phyloP scores from a whole-genome alignment of 2,888 invertebrate species.

The Drosophila limbata region DNA sequence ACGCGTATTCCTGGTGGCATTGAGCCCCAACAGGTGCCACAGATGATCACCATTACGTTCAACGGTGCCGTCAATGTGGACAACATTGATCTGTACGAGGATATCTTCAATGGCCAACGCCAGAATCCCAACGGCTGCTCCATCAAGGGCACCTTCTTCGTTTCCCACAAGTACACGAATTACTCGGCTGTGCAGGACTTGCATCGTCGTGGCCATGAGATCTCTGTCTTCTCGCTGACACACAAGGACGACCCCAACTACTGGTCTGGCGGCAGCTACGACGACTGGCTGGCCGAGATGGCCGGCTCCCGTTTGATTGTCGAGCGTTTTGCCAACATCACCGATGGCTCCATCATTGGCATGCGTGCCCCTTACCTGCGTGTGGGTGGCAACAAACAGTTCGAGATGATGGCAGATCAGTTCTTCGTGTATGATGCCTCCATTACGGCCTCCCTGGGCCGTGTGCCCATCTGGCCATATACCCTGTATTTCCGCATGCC shows the following conservation, averaged over 20 bases:
- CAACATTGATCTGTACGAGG: conserved; percentile 96
- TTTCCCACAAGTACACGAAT: conserved; percentile 96
- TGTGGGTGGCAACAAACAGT: conserved; percentile 97
- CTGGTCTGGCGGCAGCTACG: conserved; percentile 94
- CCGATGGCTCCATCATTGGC: conserved; percentile 95
- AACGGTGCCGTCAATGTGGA: conserved; percentile 97
- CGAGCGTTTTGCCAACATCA: conserved; percentile 96
- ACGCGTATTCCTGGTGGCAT: conserved; percentile 94
- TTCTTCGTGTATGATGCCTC: conserved; percentile 98
- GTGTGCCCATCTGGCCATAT: conserved; percentile 98
- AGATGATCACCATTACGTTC: conserved; percentile 97
- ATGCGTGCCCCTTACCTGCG: conserved; percentile 95
- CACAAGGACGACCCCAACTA: conserved; percentile 97
- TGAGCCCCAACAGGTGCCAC: conserved; percentile 94
- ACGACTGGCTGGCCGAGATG: conserved; percentile 97
- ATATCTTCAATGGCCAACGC: conserved; percentile 93
- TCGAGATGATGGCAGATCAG: conserved; percentile 98
- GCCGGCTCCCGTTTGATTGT: conserved; percentile 94
- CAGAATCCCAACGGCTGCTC: conserved; percentile 96
- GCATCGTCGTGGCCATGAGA: conserved; percentile 95
- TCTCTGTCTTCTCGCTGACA: conserved; percentile 95
- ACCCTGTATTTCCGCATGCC: conserved; percentile 98
- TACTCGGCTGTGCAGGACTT: conserved; percentile 96
- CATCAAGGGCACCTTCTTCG: conserved; percentile 95
- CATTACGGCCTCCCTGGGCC: conserved; percentile 94